Evolutionary conservation across 1,140 invertebrate genomes (phyloP), one percentile per base, ranked within the genome.

Genomic region (Brachionus manjavacas): DNA sequence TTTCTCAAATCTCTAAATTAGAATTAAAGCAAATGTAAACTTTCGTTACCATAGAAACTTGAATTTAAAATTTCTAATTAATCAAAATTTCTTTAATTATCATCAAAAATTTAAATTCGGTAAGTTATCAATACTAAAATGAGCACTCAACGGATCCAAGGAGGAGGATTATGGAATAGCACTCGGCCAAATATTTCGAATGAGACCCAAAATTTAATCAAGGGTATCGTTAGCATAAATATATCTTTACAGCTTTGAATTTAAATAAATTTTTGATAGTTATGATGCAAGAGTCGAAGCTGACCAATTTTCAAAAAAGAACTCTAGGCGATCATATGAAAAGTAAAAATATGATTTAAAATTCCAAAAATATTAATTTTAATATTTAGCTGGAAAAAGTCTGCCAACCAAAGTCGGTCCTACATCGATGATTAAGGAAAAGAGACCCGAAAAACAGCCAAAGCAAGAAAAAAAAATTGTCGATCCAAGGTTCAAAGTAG

Each of bases 221-320:
- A 83, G 49, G 60, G 81, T 83, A 70, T 25, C 14, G 14, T n/a
- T 12, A 12, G 4, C 0, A 52, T 52, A 6, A 14, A 52, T 14
- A 16, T 16, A 14, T 35, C 4, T 35, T 35, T 35, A 7, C 31
- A 52, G 7, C n/a, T n/a, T 14, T 60, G 16, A 43, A 64, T 43
- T 14, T 4, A 16, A 64, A 9, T 49, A 9, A 41, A 66, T 83
- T 8, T 23, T 35, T 70, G 25, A 55, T 43, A 83, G 81, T 49
- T 6, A 68, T 83, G 39, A 83, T 83, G 81, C 39, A 83, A 52
- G 81, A 83, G 35, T 83, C 81, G 4, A 68, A 68, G 12, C 11
- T 83, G n/a, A 83, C 60, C 16, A 83, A 83, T 35, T 83, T 83
- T 70, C 81, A 83, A 55, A 11, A 60, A 12, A 68, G 81, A 68